Evolutionary conservation across 53 echinoderm and acorn worm species (phyloP), one percentile per base, ranked within the genome.

Genomic region (Antedon mediterranea): DNA sequence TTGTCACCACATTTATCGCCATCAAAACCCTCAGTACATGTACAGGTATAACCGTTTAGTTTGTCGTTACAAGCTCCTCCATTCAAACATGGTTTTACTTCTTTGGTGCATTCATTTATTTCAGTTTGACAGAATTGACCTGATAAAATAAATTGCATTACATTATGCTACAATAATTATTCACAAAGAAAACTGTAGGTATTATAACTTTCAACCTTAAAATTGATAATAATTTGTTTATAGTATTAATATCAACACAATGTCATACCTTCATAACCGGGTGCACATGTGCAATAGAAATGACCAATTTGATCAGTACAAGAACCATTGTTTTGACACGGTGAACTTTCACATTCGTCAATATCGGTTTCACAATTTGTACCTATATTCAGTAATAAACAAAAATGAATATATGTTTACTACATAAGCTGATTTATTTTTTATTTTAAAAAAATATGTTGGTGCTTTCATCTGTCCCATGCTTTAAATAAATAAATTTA

Each of bases 271-370:
- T 57, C 57, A 23, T 57, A 57, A 2, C 57, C 57, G 2, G 57
- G 15, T 15, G 20, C 57, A 26, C 57, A 57, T 57, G 57, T 23
- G 57, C 57, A 57, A 57, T 26, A 18, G 20, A 57, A 57, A 18
- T 57, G 8, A 3, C 57, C 57, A 57, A 57, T 57, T 26, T 57
- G 57, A 57, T 57, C 23, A 26, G 57, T 57, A 57, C 57, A 57
- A 3, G 2, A 3, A 57, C 57, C 57, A 57, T 23, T 23, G 23
- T 57, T 33, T 57, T 57, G 57, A 23, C 57, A 57, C 9, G 57
- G 57, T 18, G 57, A 57, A 57, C 57, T 57, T 23, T 26, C 33
- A 76, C 76, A 76, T 76, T 76, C 76, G 26, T 76, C 76, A 76
- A 76, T 33, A 0, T 76, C 28, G 0, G 3, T 34, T 33, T 31